Evolutionary conservation across 2,888 invertebrate species (phyloP).

Genomic region (Oxyteleia sp.): DNA sequence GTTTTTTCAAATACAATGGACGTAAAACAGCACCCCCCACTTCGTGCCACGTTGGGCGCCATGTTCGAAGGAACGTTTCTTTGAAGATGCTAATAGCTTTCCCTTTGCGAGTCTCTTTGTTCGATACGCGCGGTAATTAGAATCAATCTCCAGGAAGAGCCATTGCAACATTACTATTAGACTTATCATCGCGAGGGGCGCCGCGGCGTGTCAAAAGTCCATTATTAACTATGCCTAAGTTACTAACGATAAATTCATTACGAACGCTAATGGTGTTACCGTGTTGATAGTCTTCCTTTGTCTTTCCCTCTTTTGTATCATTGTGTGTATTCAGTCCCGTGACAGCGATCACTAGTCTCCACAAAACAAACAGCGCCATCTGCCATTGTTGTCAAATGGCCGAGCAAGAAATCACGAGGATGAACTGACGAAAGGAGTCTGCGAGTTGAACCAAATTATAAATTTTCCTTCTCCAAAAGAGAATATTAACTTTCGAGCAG

Average conservation of each 20-base stretch:
- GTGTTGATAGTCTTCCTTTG: conserved; percentile 41
- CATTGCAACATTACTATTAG: not conserved
- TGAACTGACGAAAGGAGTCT: too few species aligned
- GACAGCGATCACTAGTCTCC: not conserved
- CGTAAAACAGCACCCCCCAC: not conserved
- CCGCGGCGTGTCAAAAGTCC: conserved; percentile 72
- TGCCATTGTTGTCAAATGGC: too few species aligned
- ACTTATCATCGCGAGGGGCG: conserved; percentile 15
- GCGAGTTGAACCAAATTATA: too few species aligned
- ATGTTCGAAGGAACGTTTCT: conserved; percentile 12
- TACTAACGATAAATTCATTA: conserved; percentile 9
- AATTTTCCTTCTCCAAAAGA: too few species aligned
- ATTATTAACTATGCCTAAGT: conserved; percentile 74
- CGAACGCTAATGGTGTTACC: conserved; percentile 49
- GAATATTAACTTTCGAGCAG: too few species aligned
- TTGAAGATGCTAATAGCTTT: conserved; percentile 1
- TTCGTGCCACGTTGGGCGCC: not conserved
- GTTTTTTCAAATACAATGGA: conserved; percentile 27
- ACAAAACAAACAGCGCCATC: not conserved
- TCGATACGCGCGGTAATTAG: conserved; percentile 5
- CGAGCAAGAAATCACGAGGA: too few species aligned
- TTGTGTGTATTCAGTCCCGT: not conserved
- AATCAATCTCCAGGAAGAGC: conserved; percentile 5
- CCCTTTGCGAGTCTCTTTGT: not conserved
- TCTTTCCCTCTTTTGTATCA: conserved; percentile 21